Evolutionary conservation across 1,140 invertebrate genomes (phyloP).

Genomic region (Brachionus manjavacas): DNA sequence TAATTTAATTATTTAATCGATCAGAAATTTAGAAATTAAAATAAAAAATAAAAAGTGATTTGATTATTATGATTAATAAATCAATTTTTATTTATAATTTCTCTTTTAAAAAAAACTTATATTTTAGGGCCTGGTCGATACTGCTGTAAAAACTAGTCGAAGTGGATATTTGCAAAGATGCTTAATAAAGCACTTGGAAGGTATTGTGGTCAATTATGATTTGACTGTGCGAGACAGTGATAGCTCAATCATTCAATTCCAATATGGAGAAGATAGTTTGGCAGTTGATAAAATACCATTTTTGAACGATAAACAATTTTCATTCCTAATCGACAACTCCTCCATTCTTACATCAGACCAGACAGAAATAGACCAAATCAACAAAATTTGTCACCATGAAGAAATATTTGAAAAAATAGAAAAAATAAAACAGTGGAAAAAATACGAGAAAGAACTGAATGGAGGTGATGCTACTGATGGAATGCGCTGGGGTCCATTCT

Average conservation of each 20-base stretch:
- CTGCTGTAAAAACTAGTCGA: constrained; percentile 79
- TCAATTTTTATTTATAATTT: too few relatives aligned
- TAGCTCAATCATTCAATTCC: constrained; percentile 84
- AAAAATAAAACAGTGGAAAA: constrained; percentile 38
- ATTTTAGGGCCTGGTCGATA: constrained; percentile 64
- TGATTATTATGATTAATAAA: too few relatives aligned
- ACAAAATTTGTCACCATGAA: constrained; percentile 14
- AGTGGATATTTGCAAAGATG: constrained; percentile 96
- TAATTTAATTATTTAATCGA: background rate
- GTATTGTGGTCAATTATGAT: constrained; percentile 82
- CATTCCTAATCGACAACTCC: constrained; percentile 74
- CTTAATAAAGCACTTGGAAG: constrained; percentile 95
- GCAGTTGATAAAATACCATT: constrained; percentile 83
- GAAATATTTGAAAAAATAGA: constrained; percentile 33
- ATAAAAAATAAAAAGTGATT: background rate
- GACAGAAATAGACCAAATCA: background rate
- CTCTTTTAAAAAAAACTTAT: background rate
- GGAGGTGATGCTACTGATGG: background rate
- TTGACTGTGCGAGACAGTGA: constrained; percentile 89
- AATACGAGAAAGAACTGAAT: background rate
- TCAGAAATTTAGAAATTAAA: background rate
- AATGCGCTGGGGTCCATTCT: constrained; percentile 32
- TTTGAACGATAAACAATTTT: constrained; percentile 71
- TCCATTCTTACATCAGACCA: constrained; percentile 17
- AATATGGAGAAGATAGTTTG: constrained; percentile 96